A percentile compares a stretch with the other conserved stretches of the same genome.
Evolutionary conservation across 1,140 invertebrate species (phyloP).

Genomic region (Manduca sexta): DNA sequence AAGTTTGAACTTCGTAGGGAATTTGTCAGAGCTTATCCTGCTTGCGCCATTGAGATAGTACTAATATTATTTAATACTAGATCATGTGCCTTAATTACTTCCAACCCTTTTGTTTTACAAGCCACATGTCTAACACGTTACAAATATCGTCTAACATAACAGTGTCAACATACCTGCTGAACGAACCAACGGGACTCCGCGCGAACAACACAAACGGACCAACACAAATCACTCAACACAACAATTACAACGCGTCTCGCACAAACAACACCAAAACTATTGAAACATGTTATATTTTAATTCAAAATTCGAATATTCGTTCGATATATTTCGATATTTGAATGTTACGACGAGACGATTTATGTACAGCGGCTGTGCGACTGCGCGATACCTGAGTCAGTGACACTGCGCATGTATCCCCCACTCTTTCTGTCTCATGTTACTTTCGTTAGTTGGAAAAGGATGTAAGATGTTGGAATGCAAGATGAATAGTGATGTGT

Average conservation of each 20-base stretch:
- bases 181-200: slow-evolving; percentile 55
- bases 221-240: slow-evolving; percentile 28
- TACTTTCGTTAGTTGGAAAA: slow-evolving; percentile 21
- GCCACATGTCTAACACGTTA: slow-evolving; percentile 9
- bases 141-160: slow-evolving; percentile 20
- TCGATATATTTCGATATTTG: slow-evolving; percentile 28
- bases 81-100: too few relatives aligned
- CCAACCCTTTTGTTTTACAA: too few relatives aligned
- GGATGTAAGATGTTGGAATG: slow-evolving; percentile 50
- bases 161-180: slow-evolving; percentile 42
- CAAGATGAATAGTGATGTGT: slow-evolving; percentile 32
- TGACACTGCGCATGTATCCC: slow-evolving; percentile 54
- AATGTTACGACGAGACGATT: slow-evolving; percentile 5
- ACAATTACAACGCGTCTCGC: slow-evolving; percentile 16
- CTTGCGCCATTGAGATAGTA: too few relatives aligned
- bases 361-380: slow-evolving; percentile 12
- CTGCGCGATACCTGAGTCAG: slow-evolving; percentile 49
- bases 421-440: slow-evolving; percentile 29
- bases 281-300: slow-evolving; percentile 24
- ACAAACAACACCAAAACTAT: slow-evolving; percentile 29
- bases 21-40: too few relatives aligned
- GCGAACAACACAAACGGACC: slow-evolving; percentile 8
- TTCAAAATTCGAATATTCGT: slow-evolving; percentile 46
- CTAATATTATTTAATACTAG: too few relatives aligned
- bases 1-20: too few relatives aligned